Base-by-base conservation (phyloP, 2,888 invertebrate species). In the Cosmorhoe ocellata region DNA sequence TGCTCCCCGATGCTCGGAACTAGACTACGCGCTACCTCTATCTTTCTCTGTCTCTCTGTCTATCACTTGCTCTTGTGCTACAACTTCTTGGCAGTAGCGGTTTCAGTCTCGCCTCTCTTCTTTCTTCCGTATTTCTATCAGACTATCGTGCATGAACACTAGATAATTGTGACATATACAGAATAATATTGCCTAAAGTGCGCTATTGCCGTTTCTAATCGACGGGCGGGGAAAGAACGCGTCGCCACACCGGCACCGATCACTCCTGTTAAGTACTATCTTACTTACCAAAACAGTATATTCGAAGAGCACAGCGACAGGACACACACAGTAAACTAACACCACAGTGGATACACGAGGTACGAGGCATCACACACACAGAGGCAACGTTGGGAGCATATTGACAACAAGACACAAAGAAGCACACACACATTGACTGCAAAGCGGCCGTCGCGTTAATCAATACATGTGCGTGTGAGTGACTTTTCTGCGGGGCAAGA, bases 391-490 rank as follows among this genome's bases (percentile, higher is more conserved):
- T 70, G 76, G 76, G 64, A 77, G 78, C 74, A 78, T 80, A 80
- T 78, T 69, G 71, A 76, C 76, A 69, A 71, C 78, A 70, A 71
- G 71, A 69, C 76, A 79, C 75, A 64, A 61, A 68, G 84, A 81
- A 79, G 82, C 83, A 83, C 84, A 85, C 82, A 85, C 76, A 84
- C 79, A 77, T 62, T 80, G 81, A 83, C 80, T 81, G 53, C 53
- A 45, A 53, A 41, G 53, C 47, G 44, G 88, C 85, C 87, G 84
- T 91, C 92, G 85, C 84, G 77, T 79, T 84, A 84, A 87, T 92
- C 92, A 93, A 91, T 92, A 93, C 92, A 92, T 93, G 92, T 93
- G 92, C 90, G 90, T 92, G 92, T 92, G 92, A 92, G 93, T 92
- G 91, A 85, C 77, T 75, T 74, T 73, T 77, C 72, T 71, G 69